A percentile compares a stretch with the other conserved stretches of the same genome.
phyloP scores from a whole-genome alignment of 1,140 invertebrate genomes.

The Pseudomyrmex concolor region DNA sequence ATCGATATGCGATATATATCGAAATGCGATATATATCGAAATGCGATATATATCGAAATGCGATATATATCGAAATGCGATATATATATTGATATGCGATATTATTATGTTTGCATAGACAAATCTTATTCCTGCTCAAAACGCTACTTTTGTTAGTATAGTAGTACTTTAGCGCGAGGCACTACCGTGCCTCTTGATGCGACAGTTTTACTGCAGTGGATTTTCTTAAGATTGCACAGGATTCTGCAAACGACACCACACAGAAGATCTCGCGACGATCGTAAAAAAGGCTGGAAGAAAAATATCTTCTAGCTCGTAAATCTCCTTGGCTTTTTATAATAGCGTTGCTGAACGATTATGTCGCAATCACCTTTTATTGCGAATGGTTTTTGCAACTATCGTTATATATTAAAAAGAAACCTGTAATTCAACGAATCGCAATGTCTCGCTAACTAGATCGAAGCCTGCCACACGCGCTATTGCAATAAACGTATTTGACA shows the following conservation, averaged over 20 bases:
- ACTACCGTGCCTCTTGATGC: not conserved
- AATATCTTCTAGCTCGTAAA: slow-evolving; percentile 54
- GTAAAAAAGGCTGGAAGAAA: slow-evolving; percentile 31
- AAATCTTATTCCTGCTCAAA: no score
- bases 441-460: slow-evolving; percentile 28
- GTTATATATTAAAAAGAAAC: slow-evolving; percentile 33
- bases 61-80: no score
- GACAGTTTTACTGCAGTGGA: not conserved
- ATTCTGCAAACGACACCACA: slow-evolving; percentile 13
- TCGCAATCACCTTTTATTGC: slow-evolving; percentile 35
- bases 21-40: no score
- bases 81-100: no score
- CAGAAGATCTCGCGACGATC: slow-evolving; percentile 25
- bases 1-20: no score
- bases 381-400: not conserved
- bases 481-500: slow-evolving; percentile 15
- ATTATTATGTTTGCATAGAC: no score
- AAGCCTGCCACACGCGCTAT: not conserved
- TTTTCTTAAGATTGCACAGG: slow-evolving; percentile 3
- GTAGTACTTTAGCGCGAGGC: no score
- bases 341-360: not conserved
- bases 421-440: slow-evolving; percentile 39
- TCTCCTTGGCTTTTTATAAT: slow-evolving; percentile 25
- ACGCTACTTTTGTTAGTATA: no score
- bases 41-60: no score